phyloP scores from a whole-genome alignment of 1,140 invertebrate species.

The Protaetia brevitarsis region DNA sequence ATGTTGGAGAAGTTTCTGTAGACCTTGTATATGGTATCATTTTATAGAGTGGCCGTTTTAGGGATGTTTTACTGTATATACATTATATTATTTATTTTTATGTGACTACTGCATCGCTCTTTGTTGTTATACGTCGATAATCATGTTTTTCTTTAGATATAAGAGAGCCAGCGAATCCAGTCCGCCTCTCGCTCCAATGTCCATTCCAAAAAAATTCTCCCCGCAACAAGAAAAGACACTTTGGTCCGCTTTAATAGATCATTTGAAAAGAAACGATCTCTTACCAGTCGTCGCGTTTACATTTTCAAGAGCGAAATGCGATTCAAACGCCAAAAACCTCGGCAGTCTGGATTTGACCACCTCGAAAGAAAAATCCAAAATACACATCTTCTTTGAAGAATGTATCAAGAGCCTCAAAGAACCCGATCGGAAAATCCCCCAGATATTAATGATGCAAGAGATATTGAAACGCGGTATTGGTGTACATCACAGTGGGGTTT shows the following conservation, averaged over 20 bases:
- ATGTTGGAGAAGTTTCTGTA: too few species aligned
- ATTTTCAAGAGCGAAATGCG: conserved; percentile 82
- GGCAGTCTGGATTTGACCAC: conserved; percentile 79
- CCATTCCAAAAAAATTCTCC: neutral
- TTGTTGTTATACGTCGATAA: neutral
- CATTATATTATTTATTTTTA: too few species aligned
- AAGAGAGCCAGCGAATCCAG: neutral
- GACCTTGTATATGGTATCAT: too few species aligned
- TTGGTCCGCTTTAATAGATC: neutral
- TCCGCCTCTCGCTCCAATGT: neutral
- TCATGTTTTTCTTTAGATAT: neutral
- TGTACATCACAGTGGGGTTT: conserved; percentile 95
- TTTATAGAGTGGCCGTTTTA: too few species aligned
- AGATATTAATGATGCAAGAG: conserved; percentile 69
- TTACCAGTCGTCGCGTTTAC: conserved; percentile 93
- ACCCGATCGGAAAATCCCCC: too few species aligned
- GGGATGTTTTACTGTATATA: too few species aligned
- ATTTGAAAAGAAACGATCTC: conserved; percentile 60
- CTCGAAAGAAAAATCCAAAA: conserved; percentile 75
- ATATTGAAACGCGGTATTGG: conserved; percentile 88
- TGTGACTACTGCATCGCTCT: too few species aligned
- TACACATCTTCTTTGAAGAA: conserved; percentile 79
- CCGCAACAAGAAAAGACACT: neutral
- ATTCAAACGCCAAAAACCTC: conserved; percentile 72
- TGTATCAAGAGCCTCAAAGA: conserved; percentile 81